These are phyloP conservation scores for Hypsopygia costalis DNA, from an alignment of 2,888 invertebrate species.

Conservation along the genomic window DNA sequence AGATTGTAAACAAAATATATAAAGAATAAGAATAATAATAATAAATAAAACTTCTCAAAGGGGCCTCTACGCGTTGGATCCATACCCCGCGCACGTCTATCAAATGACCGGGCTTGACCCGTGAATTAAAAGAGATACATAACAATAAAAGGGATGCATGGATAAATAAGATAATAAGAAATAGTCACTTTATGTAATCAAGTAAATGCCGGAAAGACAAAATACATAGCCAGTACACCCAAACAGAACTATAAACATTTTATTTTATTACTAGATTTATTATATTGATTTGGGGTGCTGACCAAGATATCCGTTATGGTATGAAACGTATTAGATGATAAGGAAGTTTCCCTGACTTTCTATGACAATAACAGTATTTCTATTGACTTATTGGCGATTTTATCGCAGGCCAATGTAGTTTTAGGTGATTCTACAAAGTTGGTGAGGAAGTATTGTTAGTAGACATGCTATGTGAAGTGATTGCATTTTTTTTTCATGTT, in stretches of 20 bases:
- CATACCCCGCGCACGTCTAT: too few relatives aligned
- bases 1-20: too few relatives aligned
- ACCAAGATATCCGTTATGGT: constrained; percentile 10
- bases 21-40: too few relatives aligned
- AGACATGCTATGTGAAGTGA: background rate
- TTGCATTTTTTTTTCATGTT: background rate
- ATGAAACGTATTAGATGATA: background rate
- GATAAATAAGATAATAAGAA: too few relatives aligned
- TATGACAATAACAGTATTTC: background rate
- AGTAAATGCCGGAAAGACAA: constrained; percentile 6
- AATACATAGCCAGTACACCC: constrained; percentile 9
- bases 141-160: too few relatives aligned
- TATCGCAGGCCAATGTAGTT: background rate
- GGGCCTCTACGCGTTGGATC: too few relatives aligned
- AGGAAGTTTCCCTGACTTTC: constrained; percentile 1
- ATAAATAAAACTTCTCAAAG: too few relatives aligned
- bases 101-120: too few relatives aligned
- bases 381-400: background rate
- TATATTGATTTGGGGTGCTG: constrained; percentile 16
- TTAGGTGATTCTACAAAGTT: background rate
- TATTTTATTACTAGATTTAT: constrained; percentile 19
- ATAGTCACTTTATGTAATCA: too few relatives aligned
- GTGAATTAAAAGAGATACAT: too few relatives aligned
- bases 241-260: constrained; percentile 22
- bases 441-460: background rate